Conservation (phyloP, 2,113 vertebrate genomes). For the Arizona elegans region DNA sequence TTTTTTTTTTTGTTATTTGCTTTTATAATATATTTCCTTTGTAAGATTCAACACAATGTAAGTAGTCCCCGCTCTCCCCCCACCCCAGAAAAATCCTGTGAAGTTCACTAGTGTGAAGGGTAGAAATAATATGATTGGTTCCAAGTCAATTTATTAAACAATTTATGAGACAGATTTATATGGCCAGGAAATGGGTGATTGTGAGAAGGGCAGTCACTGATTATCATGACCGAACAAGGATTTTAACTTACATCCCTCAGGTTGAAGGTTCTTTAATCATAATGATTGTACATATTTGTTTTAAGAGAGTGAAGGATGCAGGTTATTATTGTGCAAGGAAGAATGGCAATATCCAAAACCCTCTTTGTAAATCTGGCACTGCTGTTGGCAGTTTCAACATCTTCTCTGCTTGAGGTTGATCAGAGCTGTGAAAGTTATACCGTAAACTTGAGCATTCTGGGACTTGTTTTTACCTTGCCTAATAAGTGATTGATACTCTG, state of each 20-base stretch:
- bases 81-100: background rate
- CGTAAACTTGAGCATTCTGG: background rate
- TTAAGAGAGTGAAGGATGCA: background rate
- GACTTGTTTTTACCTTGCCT: background rate
- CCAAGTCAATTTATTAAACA: background rate
- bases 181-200: background rate
- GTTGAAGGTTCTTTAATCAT: background rate
- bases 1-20: background rate
- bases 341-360: background rate
- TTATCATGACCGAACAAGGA: background rate
- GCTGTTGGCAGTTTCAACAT: background rate
- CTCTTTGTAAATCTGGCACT: background rate
- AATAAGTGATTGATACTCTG: background rate
- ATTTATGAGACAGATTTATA: background rate
- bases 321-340: background rate
- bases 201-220: background rate
- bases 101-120: background rate
- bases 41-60: background rate
- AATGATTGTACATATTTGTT: background rate
- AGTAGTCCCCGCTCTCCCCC: rapidly evolving
- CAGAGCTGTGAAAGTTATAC: background rate
- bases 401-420: background rate
- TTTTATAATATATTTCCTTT: background rate
- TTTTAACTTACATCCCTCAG: background rate
- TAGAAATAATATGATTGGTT: background rate